Conservation (phyloP, 2,113 vertebrate species). For the Malaclemys terrapin region DNA sequence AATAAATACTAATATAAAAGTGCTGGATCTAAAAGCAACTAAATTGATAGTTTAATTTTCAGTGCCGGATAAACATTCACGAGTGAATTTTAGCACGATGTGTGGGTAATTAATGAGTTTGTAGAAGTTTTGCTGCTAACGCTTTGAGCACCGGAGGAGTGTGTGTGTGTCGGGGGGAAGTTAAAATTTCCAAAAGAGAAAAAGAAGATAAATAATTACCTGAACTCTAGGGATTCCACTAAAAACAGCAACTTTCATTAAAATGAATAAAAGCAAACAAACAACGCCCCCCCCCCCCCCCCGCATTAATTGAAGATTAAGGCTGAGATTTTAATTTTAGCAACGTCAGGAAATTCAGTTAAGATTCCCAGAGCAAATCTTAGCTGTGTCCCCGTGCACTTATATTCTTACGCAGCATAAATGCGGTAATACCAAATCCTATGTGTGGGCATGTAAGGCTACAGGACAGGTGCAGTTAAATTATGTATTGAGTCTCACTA, state of each 20-base stretch:
- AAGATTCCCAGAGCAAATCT: not conserved
- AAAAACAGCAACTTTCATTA: conserved; percentile 1
- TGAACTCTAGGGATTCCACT: not conserved
- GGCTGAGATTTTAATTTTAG: conserved; percentile 39
- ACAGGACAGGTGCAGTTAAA: not conserved
- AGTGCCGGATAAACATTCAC: not conserved
- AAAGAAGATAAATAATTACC: conserved; percentile 31
- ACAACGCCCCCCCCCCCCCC: not conserved
- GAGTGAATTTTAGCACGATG: not conserved
- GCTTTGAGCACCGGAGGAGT: not conserved
- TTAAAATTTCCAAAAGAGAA: conserved; percentile 25
- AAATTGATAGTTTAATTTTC: conserved; percentile 5
- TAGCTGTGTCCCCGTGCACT: not conserved
- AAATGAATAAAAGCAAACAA: not conserved
- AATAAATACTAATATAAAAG: not conserved
- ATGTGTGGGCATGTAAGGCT: not conserved
- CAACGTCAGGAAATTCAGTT: not conserved
- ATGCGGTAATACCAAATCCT: not conserved
- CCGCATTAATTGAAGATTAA: conserved; percentile 4
- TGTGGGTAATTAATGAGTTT: conserved; percentile 52
- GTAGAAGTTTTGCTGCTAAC: not conserved
- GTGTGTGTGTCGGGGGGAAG: not conserved
- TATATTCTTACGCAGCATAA: not conserved
- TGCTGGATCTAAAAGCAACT: not conserved
- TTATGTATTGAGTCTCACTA: not conserved